Conservation (phyloP, 2,888 invertebrate species). For the Alcis repandata region DNA sequence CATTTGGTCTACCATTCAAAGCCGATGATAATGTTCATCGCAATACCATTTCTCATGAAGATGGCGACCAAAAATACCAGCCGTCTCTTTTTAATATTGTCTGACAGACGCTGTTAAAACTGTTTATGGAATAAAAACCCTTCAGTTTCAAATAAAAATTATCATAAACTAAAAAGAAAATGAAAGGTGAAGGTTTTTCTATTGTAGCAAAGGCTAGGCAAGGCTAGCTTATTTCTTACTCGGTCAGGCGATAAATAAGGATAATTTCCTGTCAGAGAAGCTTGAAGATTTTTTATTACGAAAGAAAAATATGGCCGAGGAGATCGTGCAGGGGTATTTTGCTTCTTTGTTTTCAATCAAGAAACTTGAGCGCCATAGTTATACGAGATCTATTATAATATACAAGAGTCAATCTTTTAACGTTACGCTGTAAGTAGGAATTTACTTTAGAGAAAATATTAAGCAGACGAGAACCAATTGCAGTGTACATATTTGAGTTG, state of each 20-base stretch:
- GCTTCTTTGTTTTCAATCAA: constrained; percentile 24
- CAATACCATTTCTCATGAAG: neutral
- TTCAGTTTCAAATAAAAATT: neutral
- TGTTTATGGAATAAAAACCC: neutral
- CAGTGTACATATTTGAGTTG: no score
- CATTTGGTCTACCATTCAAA: no score
- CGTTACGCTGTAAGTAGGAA: no score
- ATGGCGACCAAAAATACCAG: no score
- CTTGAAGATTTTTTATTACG: constrained; percentile 32
- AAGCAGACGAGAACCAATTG: no score
- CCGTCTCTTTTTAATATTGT: neutral
- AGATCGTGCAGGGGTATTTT: constrained; percentile 2
- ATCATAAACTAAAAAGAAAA: constrained; percentile 14
- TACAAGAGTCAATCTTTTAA: no score
- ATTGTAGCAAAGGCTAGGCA: constrained; percentile 35
- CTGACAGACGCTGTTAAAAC: neutral
- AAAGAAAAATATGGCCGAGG: constrained; percentile 13
- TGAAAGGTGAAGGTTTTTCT: constrained; percentile 8
- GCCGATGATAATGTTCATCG: neutral
- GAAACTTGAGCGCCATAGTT: neutral
- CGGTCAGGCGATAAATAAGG: constrained; percentile 49
- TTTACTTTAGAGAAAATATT: no score
- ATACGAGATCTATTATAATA: no score
- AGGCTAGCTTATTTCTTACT: constrained; percentile 41
- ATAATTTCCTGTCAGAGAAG: constrained; percentile 47